Percentiles rank a stretch among this genome's conserved stretches.
phyloP scores from a whole-genome alignment of 2,797 vertebrate species.

The Toxotes lorentzi region DNA sequence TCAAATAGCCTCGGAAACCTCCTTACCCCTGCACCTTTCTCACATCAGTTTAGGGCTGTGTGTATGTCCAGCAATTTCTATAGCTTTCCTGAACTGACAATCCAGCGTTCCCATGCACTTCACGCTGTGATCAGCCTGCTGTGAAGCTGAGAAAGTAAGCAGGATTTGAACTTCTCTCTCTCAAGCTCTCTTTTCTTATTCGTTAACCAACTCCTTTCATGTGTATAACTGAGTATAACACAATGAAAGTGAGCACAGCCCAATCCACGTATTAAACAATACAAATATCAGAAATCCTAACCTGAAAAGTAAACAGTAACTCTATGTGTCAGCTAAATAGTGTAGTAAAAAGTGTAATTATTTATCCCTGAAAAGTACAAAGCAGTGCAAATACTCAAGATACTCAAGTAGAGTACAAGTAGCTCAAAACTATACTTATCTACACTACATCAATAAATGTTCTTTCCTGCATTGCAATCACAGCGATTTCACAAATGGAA shows the following conservation, averaged over 20 bases:
- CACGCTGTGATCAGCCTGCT: too few relatives aligned
- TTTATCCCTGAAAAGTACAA: neutral
- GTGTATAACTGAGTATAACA: neutral
- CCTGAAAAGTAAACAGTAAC: neutral
- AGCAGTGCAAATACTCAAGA: neutral
- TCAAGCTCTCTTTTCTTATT: neutral
- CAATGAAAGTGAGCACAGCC: neutral
- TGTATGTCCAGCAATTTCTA: too few relatives aligned
- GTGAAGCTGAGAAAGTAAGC: too few relatives aligned
- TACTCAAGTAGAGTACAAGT: neutral
- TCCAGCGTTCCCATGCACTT: too few relatives aligned
- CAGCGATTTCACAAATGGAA: conserved; percentile 16
- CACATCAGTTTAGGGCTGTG: too few relatives aligned
- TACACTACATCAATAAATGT: neutral
- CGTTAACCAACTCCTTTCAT: neutral
- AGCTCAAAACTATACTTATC: neutral
- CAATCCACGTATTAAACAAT: neutral
- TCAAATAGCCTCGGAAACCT: too few relatives aligned
- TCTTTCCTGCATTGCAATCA: neutral
- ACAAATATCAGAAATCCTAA: neutral
- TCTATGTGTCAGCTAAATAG: neutral
- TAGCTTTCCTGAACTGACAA: too few relatives aligned
- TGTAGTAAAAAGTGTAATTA: neutral
- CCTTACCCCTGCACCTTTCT: too few relatives aligned
- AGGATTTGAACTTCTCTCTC: too few relatives aligned